These are phyloP conservation scores for Galemys pyrenaicus DNA, from an alignment of 2,113 vertebrate species.

Conservation along the genomic window DNA sequence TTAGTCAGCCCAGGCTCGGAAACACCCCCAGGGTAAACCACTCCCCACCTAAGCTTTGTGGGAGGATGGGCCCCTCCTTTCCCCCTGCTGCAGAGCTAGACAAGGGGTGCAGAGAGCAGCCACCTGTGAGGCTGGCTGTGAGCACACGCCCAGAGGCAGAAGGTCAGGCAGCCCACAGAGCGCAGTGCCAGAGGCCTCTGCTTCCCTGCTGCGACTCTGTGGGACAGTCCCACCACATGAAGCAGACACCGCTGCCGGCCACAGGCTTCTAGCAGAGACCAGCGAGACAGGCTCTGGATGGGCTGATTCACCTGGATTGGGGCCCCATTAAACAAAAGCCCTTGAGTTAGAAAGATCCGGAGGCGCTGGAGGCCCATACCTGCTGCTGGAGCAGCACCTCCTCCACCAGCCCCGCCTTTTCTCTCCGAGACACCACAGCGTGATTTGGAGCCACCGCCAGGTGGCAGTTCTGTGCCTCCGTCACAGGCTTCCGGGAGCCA, in stretches of 20 bases:
- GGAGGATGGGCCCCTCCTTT: background rate
- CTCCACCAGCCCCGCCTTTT: background rate
- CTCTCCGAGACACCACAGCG: constrained; percentile 73
- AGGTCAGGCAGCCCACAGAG: background rate
- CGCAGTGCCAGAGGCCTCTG: background rate
- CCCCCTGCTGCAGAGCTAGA: background rate
- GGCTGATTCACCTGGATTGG: rapidly evolving
- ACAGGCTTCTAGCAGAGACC: background rate
- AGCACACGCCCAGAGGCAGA: background rate
- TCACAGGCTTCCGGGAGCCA: constrained; percentile 59
- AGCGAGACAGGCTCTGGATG: background rate
- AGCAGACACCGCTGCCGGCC: background rate
- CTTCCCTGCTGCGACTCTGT: background rate
- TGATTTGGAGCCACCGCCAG: constrained; percentile 78
- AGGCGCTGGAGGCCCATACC: constrained; percentile 49
- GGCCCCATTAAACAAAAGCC: background rate
- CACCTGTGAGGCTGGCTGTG: background rate
- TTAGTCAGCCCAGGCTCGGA: rapidly evolving
- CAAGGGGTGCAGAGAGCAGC: background rate
- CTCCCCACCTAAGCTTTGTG: too few species aligned
- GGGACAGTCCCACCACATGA: rapidly evolving
- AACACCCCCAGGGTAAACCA: background rate
- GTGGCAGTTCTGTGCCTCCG: background rate
- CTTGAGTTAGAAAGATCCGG: rapidly evolving
- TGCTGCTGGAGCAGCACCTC: constrained; percentile 68